Conservation (phyloP, 2,797 vertebrate species). For the Cossypha dichroa region DNA sequence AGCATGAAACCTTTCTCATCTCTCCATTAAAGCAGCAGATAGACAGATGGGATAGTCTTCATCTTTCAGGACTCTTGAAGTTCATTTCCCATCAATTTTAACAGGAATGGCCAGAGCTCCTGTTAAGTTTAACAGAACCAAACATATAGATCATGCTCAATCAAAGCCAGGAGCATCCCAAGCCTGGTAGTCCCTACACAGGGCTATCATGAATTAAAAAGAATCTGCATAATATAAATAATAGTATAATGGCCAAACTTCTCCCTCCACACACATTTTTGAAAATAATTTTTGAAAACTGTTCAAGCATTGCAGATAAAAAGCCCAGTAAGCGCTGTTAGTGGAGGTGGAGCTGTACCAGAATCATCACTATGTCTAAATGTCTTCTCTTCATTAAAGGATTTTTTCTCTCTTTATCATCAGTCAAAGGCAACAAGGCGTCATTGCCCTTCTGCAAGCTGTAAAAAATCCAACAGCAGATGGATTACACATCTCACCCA, state of each 20-base stretch:
- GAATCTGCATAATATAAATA: neutral
- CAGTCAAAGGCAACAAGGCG: neutral
- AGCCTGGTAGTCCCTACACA: neutral
- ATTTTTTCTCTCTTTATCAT: neutral
- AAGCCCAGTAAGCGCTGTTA: neutral
- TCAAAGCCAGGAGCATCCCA: neutral
- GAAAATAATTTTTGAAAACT: neutral
- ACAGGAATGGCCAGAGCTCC: neutral
- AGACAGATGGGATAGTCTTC: neutral
- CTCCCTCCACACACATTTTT: neutral
- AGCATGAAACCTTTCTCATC: neutral
- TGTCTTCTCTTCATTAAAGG: neutral
- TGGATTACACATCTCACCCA: neutral
- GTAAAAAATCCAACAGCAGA: neutral
- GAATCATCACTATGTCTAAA: neutral
- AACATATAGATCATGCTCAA: neutral
- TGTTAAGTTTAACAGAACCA: neutral
- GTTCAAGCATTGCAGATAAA: neutral
- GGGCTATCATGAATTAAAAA: neutral
- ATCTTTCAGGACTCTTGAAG: neutral
- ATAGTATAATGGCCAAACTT: neutral
- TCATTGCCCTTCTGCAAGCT: neutral
- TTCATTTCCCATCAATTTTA: neutral
- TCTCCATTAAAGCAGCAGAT: neutral
- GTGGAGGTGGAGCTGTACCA: neutral